Percentiles rank a stretch among this genome's conserved stretches.
phyloP scores from a whole-genome alignment of 2,797 vertebrate species.

The Acrossocheilus fasciatus region DNA sequence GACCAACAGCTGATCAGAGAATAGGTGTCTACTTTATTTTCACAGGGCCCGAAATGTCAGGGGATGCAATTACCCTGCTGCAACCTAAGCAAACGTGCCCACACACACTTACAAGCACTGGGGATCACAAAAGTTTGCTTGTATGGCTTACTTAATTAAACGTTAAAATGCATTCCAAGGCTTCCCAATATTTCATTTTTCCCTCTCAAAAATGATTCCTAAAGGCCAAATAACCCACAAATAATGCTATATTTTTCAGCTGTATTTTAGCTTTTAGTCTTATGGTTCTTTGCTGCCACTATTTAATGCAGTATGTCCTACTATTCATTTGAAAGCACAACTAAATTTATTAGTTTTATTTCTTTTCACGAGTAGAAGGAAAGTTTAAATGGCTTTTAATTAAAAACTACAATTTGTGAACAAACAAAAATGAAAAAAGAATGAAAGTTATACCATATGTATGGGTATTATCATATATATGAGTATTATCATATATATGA shows the following conservation, averaged over 20 bases:
- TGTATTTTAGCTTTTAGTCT: background rate
- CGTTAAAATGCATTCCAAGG: background rate
- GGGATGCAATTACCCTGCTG: constrained; percentile 43
- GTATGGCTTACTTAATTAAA: background rate
- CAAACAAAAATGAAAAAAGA: background rate
- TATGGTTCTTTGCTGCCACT: background rate
- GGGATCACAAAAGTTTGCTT: background rate
- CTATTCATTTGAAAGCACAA: background rate
- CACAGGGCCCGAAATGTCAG: constrained; percentile 69
- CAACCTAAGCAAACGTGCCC: background rate
- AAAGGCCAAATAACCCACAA: background rate
- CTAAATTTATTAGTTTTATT: background rate
- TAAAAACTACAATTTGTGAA: background rate
- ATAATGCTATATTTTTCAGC: background rate
- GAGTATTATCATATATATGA: too few species aligned
- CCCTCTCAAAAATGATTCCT: background rate
- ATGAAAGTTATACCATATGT: too few species aligned
- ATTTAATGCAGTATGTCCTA: background rate
- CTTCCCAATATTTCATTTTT: background rate
- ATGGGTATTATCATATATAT: too few species aligned
- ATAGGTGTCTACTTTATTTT: constrained; percentile 59
- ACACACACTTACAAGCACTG: background rate
- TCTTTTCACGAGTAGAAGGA: background rate
- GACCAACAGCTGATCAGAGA: constrained; percentile 64
- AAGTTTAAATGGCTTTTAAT: background rate